These are phyloP conservation scores for Brachionus koreanus DNA, from an alignment of 1,140 invertebrate species.

Conservation along the genomic window DNA sequence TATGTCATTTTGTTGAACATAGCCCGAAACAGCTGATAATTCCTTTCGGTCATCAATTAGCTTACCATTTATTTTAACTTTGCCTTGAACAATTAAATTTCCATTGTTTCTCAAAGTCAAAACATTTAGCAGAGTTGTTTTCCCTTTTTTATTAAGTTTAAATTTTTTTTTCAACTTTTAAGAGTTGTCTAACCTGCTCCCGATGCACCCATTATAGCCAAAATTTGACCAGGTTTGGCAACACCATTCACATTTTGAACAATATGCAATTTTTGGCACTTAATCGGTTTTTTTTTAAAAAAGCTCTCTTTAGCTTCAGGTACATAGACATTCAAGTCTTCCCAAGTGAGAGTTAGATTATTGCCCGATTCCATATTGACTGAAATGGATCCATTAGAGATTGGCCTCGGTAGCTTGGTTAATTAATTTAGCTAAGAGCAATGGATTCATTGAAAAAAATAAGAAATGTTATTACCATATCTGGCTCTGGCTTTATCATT, in stretches of 20 bases:
- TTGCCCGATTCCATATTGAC: background rate
- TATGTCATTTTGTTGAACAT: constrained; percentile 79
- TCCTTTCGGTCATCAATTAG: constrained; percentile 51
- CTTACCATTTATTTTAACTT: constrained; percentile 60
- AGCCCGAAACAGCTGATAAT: constrained; percentile 76
- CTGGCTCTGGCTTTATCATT: background rate
- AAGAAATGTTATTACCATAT: background rate
- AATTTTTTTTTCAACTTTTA: background rate
- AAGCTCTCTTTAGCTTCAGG: constrained; percentile 58
- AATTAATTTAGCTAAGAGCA: background rate
- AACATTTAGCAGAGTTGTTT: constrained; percentile 87
- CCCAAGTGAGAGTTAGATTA: constrained; percentile 66
- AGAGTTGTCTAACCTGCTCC: background rate
- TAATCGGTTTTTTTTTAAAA: background rate
- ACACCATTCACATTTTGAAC: constrained; percentile 66
- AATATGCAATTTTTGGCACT: background rate
- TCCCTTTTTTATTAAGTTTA: constrained; percentile 71
- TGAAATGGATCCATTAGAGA: background rate
- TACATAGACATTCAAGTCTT: constrained; percentile 69
- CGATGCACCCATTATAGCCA: constrained; percentile 82
- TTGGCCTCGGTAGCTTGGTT: background rate
- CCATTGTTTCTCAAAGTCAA: constrained; percentile 73
- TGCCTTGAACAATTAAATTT: constrained; percentile 69
- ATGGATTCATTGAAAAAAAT: background rate
- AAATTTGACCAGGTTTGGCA: constrained; percentile 78